phyloP scores from a whole-genome alignment of 2,888 invertebrate species.

The Cheilosia vulpina region DNA sequence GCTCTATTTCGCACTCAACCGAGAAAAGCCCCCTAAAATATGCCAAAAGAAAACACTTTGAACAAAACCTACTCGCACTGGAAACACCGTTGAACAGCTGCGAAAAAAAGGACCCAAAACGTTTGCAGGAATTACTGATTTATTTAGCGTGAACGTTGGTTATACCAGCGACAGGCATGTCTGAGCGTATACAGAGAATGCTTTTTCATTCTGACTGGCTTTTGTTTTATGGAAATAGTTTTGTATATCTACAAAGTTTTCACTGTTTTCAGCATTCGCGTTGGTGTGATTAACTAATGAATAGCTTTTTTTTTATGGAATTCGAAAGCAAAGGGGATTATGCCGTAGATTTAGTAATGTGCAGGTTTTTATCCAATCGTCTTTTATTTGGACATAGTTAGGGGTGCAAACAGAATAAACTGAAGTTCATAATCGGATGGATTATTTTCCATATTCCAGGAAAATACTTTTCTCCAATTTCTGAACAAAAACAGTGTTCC shows the following conservation, averaged over 20 bases:
- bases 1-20: constrained; percentile 9
- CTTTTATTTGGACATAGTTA: not conserved
- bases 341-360: not conserved
- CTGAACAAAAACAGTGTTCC: too few relatives aligned
- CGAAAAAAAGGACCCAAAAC: not conserved
- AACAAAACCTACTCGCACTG: constrained; percentile 21
- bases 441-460: too few relatives aligned
- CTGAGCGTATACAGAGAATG: constrained; percentile 4
- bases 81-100: not conserved
- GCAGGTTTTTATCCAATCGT: not conserved
- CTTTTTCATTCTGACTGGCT: constrained; percentile 39
- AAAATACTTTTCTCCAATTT: too few relatives aligned
- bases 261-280: too few relatives aligned
- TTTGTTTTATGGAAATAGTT: constrained; percentile 2
- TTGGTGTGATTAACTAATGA: too few relatives aligned
- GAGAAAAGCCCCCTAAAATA: not conserved
- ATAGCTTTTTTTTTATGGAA: too few relatives aligned
- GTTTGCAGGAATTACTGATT: constrained; percentile 39
- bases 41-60: constrained; percentile 8
- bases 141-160: constrained; percentile 59
- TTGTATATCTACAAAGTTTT: not conserved
- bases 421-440: too few relatives aligned
- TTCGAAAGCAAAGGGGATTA: not conserved
- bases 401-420: too few relatives aligned
- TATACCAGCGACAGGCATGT: constrained; percentile 3